Percentiles rank a stretch among this genome's conserved stretches.
Conservation (phyloP, 2,888 invertebrate genomes). For the Lycia hirtaria region DNA sequence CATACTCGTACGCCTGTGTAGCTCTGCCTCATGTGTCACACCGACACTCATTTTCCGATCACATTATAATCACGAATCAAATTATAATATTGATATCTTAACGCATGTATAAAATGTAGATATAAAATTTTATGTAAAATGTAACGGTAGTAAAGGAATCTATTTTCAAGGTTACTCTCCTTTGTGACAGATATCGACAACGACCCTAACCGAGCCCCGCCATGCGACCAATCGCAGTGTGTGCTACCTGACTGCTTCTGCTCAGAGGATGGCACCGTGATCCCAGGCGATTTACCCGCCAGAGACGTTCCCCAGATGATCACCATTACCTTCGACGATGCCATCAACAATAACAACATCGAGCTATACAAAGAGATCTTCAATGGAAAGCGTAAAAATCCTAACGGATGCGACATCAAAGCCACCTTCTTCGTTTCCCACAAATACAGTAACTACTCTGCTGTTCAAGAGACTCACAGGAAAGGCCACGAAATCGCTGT, state of each 20-base stretch:
- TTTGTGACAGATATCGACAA: constrained; percentile 92
- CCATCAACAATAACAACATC: constrained; percentile 97
- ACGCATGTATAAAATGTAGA: too few species aligned
- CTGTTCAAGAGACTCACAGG: constrained; percentile 95
- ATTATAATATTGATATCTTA: not conserved
- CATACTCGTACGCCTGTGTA: constrained; percentile 49
- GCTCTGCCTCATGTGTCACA: constrained; percentile 44
- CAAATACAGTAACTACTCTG: constrained; percentile 97
- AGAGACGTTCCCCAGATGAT: constrained; percentile 97
- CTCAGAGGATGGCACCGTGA: constrained; percentile 94
- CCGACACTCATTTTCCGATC: constrained; percentile 38
- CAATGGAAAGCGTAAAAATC: constrained; percentile 94
- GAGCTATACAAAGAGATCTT: constrained; percentile 97
- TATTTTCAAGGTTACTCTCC: not conserved
- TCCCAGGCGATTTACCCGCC: constrained; percentile 93
- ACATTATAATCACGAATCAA: constrained; percentile 41
- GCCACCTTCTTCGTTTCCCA: constrained; percentile 96
- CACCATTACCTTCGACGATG: constrained; percentile 97
- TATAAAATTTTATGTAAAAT: not conserved
- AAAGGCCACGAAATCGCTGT: constrained; percentile 97
- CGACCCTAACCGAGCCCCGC: constrained; percentile 96
- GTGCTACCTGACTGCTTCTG: constrained; percentile 97
- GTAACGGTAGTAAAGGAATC: not conserved
- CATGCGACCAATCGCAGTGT: constrained; percentile 94
- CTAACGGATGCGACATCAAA: constrained; percentile 97